phyloP scores from a whole-genome alignment of 2,888 invertebrate genomes.

The Aethes cnicana region DNA sequence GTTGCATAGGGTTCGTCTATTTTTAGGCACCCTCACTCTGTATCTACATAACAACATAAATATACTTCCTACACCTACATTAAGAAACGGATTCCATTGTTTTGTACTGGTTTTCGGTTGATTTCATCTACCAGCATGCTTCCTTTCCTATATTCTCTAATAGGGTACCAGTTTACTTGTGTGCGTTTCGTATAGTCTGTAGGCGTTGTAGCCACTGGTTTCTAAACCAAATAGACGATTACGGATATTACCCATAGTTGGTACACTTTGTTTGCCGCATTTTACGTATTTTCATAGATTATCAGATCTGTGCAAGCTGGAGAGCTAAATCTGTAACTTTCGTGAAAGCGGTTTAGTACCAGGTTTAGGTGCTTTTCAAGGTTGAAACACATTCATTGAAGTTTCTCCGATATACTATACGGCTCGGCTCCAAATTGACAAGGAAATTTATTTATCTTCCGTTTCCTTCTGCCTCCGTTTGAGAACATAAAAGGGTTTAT shows the following conservation, averaged over 20 bases:
- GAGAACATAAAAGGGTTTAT: no score
- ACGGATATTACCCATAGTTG: no score
- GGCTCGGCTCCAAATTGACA: constrained; percentile 56
- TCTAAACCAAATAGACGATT: no score
- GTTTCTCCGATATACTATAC: constrained; percentile 64
- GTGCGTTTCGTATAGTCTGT: background rate
- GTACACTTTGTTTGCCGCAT: background rate
- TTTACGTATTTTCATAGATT: constrained; percentile 19
- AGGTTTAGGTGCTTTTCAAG: constrained; percentile 37
- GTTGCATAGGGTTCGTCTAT: constrained; percentile 22
- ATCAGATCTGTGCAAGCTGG: constrained; percentile 30
- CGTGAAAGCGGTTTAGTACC: constrained; percentile 63
- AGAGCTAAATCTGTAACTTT: constrained; percentile 48
- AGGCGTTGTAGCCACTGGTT: no score
- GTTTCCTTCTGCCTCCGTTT: no score
- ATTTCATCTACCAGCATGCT: background rate
- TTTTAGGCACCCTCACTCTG: constrained; percentile 12
- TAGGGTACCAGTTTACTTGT: background rate
- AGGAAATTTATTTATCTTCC: constrained; percentile 65
- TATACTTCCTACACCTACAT: no score
- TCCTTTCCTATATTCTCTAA: constrained; percentile 3
- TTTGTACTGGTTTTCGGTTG: background rate
- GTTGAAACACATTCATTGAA: constrained; percentile 54
- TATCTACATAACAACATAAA: no score
- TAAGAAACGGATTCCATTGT: no score